These are phyloP conservation scores for Lamproptera curius DNA, from an alignment of 2,888 invertebrate species.

Conservation along the genomic window DNA sequence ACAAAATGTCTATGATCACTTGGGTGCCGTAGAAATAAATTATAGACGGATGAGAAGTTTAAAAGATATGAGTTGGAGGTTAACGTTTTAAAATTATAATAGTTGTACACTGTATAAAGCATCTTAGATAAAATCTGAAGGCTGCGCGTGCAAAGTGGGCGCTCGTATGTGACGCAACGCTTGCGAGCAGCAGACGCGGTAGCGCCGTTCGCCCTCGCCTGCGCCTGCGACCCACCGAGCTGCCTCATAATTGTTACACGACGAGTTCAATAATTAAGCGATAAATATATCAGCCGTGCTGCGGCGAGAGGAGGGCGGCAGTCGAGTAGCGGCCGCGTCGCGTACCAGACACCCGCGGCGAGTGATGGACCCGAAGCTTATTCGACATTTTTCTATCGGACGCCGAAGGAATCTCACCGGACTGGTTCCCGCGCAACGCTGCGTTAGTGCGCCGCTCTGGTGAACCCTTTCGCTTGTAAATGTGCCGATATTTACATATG, in stretches of 20 bases:
- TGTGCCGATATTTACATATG: constrained; percentile 79
- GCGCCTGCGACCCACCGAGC: constrained; percentile 53
- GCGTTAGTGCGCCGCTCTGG: constrained; percentile 77
- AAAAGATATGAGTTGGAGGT: constrained; percentile 59
- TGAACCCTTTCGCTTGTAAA: constrained; percentile 79
- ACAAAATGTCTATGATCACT: constrained; percentile 5
- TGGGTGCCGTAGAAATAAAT: constrained; percentile 56
- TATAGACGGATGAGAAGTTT: constrained; percentile 57
- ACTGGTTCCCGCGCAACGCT: constrained; percentile 80
- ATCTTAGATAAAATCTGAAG: constrained; percentile 64
- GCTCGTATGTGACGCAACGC: constrained; percentile 56
- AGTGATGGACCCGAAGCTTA: constrained; percentile 66
- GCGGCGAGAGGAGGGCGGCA: constrained; percentile 71
- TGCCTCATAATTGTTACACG: constrained; percentile 72
- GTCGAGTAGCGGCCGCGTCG: constrained; percentile 71
- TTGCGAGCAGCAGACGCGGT: constrained; percentile 62
- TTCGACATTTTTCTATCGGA: constrained; percentile 80
- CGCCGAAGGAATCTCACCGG: constrained; percentile 81
- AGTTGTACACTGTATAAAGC: constrained; percentile 49
- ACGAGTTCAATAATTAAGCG: constrained; percentile 76
- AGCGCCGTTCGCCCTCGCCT: constrained; percentile 58
- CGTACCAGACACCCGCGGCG: constrained; percentile 65
- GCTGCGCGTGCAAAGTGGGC: constrained; percentile 41
- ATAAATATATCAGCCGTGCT: constrained; percentile 68
- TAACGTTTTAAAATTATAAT: constrained; percentile 58